Conservation (phyloP, 2,797 vertebrate species). For the Psittacula echo region DNA sequence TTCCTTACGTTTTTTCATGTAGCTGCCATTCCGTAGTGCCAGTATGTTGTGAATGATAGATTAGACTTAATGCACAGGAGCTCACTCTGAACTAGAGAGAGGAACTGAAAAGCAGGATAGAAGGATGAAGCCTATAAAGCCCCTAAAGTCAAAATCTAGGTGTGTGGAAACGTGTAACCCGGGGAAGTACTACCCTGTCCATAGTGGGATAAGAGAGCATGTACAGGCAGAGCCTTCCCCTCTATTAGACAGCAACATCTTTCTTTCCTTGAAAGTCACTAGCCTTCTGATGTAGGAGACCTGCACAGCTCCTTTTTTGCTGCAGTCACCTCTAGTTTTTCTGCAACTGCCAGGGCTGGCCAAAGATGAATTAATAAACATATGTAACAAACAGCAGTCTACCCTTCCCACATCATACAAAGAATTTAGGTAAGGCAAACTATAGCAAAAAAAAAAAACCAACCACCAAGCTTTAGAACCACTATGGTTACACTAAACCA, state of each 20-base stretch:
- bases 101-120: not conserved
- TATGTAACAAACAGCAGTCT: not conserved
- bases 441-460: not conserved
- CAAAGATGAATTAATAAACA: not conserved
- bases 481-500: not conserved
- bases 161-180: not conserved
- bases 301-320: not conserved
- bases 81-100: not conserved
- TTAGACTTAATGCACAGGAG: not conserved
- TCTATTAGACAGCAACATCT: not conserved
- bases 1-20: not conserved
- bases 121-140: not conserved
- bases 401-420: not conserved
- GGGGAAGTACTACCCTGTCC: not conserved
- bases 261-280: not conserved
- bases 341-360: not conserved
- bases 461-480: not conserved
- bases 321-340: not conserved
- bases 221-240: not conserved
- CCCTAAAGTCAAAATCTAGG: not conserved
- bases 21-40: not conserved
- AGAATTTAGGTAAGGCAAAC: not conserved
- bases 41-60: not conserved
- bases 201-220: not conserved
- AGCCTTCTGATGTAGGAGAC: not conserved